phyloP scores from a whole-genome alignment of 2,888 invertebrate genomes.

The Nomada fabriciana region DNA sequence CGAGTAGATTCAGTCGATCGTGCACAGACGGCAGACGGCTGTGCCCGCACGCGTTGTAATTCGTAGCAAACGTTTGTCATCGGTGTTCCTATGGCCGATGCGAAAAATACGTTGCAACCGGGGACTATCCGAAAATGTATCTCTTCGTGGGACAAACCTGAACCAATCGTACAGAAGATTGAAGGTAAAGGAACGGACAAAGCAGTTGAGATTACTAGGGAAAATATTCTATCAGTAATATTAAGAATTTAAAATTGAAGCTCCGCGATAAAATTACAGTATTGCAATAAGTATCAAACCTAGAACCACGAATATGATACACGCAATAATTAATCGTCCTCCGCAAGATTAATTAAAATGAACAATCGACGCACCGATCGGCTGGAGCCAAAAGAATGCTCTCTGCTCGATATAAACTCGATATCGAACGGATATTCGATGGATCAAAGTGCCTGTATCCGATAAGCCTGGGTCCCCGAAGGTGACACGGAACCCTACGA shows the following conservation, averaged over 20 bases:
- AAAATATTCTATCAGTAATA: too few species aligned
- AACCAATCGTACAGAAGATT: not conserved
- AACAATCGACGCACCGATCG: too few species aligned
- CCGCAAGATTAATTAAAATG: too few species aligned
- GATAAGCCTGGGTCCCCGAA: constrained; percentile 70
- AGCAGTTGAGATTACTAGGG: too few species aligned
- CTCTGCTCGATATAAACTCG: constrained; percentile 32
- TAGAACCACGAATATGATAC: too few species aligned
- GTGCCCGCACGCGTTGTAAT: constrained; percentile 16
- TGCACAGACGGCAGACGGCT: not conserved
- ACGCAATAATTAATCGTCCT: too few species aligned
- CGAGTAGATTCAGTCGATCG: constrained; percentile 57
- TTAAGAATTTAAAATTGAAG: not conserved
- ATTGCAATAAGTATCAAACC: too few species aligned
- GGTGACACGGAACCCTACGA: constrained; percentile 58
- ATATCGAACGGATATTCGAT: constrained; percentile 53
- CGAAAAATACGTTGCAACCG: constrained; percentile 37
- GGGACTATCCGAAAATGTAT: constrained; percentile 31
- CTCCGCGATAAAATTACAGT: too few species aligned
- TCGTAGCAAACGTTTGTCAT: constrained; percentile 43
- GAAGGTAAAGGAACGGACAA: not conserved
- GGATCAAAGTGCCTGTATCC: constrained; percentile 64
- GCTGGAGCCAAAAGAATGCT: constrained; percentile 1
- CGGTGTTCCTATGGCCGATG: constrained; percentile 23
- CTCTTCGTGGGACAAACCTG: constrained; percentile 30